A percentile compares a stretch with the other conserved stretches of the same genome.
Conservation (phyloP, 1,140 invertebrate species). For the Magallana angulata region DNA sequence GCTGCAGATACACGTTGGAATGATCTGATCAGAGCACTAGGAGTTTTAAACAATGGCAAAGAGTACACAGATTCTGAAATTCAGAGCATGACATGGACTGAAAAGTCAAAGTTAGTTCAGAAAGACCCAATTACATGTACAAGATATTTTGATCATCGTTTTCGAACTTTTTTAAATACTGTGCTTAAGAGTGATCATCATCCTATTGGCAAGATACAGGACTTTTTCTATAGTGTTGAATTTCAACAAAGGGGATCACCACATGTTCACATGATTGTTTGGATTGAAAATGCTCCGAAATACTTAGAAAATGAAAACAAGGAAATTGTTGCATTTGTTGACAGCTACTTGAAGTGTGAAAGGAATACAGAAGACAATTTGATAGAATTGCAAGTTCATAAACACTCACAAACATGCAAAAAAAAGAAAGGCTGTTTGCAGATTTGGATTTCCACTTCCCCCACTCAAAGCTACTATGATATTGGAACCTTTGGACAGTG, state of each 20-base stretch:
- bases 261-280: too few species aligned
- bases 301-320: too few species aligned
- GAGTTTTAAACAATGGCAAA: neutral
- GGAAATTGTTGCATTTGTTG: too few species aligned
- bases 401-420: too few species aligned
- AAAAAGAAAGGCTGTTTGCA: too few species aligned
- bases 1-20: conserved; percentile 59
- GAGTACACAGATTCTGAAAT: conserved; percentile 21
- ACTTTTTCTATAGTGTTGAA: conserved; percentile 41
- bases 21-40: conserved; percentile 40
- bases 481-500: conserved; percentile 42
- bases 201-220: neutral
- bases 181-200: conserved; percentile 33
- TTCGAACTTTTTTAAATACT: conserved; percentile 5
- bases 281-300: too few species aligned
- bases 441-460: conserved; percentile 21
- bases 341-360: too few species aligned
- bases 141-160: conserved; percentile 1
- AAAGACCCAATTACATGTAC: conserved; percentile 49
- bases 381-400: too few species aligned
- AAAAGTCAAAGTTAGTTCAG: conserved; percentile 37
- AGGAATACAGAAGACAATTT: too few species aligned
- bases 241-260: conserved; percentile 53
- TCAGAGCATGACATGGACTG: conserved; percentile 23
- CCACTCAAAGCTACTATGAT: conserved; percentile 54